Percentiles rank a stretch among this genome's conserved stretches.
phyloP scores from a whole-genome alignment of 2,888 invertebrate genomes.

The Byasa hedistus region DNA sequence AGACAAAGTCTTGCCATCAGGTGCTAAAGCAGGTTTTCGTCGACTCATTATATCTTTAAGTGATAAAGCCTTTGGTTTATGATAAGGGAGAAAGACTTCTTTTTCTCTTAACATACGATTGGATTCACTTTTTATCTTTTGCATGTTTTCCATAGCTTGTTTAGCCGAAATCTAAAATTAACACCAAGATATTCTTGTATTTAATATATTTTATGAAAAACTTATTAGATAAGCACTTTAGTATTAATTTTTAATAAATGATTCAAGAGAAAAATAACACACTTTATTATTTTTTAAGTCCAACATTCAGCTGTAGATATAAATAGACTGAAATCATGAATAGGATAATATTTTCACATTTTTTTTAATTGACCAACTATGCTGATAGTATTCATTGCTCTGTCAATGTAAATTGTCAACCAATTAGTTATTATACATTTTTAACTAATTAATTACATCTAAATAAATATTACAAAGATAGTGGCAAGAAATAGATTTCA shows the following conservation, averaged over 20 bases:
- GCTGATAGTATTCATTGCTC: too few relatives aligned
- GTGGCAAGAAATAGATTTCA: too few relatives aligned
- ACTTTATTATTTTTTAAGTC: too few relatives aligned
- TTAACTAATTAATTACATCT: too few relatives aligned
- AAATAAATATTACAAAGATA: too few relatives aligned
- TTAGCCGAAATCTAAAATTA: slow-evolving; percentile 84
- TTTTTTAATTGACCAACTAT: too few relatives aligned
- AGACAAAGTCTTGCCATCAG: slow-evolving; percentile 67
- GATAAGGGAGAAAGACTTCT: slow-evolving; percentile 89
- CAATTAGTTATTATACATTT: too few relatives aligned
- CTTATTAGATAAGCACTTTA: not conserved
- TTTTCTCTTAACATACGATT: slow-evolving; percentile 90
- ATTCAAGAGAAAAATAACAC: not conserved
- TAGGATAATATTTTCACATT: too few relatives aligned
- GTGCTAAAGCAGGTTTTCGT: slow-evolving; percentile 56
- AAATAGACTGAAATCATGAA: too few relatives aligned
- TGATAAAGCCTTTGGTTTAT: slow-evolving; percentile 88
- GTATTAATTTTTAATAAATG: not conserved
- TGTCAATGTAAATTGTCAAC: too few relatives aligned
- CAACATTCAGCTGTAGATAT: too few relatives aligned
- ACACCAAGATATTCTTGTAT: not conserved
- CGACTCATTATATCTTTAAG: slow-evolving; percentile 87
- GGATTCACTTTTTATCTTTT: slow-evolving; percentile 90
- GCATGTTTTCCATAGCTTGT: slow-evolving; percentile 84
- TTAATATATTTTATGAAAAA: not conserved